phyloP scores from a whole-genome alignment of 2,888 invertebrate species.

The Pseudococcus viburni region DNA sequence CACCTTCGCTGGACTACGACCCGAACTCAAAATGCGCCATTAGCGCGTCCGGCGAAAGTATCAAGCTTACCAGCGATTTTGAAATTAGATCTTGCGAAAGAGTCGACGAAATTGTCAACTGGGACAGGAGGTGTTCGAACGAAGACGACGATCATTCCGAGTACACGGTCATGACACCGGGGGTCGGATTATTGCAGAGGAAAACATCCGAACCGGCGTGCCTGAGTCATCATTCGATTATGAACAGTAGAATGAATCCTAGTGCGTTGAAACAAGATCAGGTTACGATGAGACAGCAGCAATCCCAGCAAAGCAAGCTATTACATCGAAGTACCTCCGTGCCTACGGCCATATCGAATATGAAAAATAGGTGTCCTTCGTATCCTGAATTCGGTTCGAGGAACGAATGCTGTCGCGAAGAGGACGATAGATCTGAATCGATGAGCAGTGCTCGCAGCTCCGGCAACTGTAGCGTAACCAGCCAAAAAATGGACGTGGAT shows the following conservation, averaged over 20 bases:
- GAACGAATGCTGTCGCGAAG: constrained; percentile 2
- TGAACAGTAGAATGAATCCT: neutral
- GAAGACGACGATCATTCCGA: constrained; percentile 50
- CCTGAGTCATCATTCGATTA: neutral
- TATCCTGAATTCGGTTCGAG: constrained; percentile 19
- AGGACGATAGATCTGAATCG: constrained; percentile 5
- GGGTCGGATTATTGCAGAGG: constrained; percentile 46
- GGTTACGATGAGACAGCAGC: neutral
- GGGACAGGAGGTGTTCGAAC: neutral
- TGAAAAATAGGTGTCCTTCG: constrained; percentile 22
- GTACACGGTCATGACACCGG: constrained; percentile 57
- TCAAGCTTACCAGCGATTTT: constrained; percentile 47
- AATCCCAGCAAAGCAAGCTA: neutral
- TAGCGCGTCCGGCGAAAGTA: constrained; percentile 53
- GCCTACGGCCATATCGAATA: constrained; percentile 37
- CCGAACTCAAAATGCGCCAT: constrained; percentile 57
- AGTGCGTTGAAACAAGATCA: neutral
- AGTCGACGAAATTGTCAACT: constrained; percentile 57
- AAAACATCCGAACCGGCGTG: constrained; percentile 62
- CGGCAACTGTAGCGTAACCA: neutral
- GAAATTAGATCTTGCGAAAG: constrained; percentile 45
- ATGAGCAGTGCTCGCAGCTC: neutral
- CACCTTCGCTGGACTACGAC: constrained; percentile 58
- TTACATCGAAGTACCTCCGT: constrained; percentile 63
- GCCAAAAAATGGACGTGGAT: neutral